Conservation (phyloP, 2,797 vertebrate genomes). For the Gadopsis bispinosus region DNA sequence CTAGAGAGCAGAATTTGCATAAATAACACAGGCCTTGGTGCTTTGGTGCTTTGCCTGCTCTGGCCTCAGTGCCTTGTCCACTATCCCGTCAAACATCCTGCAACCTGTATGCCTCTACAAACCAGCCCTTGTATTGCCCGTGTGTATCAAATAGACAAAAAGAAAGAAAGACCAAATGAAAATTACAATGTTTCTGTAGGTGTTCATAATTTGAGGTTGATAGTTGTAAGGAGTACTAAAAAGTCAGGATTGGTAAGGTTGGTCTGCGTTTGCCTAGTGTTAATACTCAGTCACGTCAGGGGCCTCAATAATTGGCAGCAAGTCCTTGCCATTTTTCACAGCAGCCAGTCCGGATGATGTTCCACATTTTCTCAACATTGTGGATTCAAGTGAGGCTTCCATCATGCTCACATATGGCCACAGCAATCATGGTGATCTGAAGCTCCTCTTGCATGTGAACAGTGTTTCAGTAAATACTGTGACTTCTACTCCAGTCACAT, state of each 20-base stretch:
- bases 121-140: neutral
- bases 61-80: neutral
- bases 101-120: neutral
- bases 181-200: neutral
- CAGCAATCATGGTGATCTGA: constrained; percentile 20
- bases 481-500: constrained; percentile 26
- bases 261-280: neutral
- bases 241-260: constrained; percentile 5
- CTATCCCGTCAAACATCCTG: neutral
- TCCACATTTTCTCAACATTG: constrained; percentile 23
- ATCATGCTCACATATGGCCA: constrained; percentile 18
- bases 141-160: neutral
- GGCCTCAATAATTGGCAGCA: constrained; percentile 23
- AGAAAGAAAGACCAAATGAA: neutral
- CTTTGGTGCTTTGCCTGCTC: no score
- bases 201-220: neutral
- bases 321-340: constrained; percentile 29
- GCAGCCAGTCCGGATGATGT: constrained; percentile 20
- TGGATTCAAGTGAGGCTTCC: constrained; percentile 23
- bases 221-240: neutral
- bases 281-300: neutral
- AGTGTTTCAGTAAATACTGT: constrained; percentile 30
- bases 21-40: neutral
- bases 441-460: constrained; percentile 23
- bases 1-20: constrained; percentile 16